Evolutionary conservation across 1,140 invertebrate species (phyloP).

Genomic region (Bombus waltoni): DNA sequence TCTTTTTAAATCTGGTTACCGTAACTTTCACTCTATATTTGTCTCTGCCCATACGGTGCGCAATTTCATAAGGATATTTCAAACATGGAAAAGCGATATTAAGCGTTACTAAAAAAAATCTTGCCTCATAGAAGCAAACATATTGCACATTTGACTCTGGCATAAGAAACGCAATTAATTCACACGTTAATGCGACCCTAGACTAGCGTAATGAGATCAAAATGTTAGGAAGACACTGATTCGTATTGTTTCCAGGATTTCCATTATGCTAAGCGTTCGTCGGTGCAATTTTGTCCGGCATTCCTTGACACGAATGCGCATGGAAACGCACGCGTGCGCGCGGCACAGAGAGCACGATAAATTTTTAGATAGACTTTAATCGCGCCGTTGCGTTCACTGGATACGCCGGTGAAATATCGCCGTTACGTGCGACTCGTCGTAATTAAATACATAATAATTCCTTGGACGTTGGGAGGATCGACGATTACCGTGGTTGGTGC

Average conservation of each 20-base stretch:
- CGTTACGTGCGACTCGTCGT: conserved; percentile 14
- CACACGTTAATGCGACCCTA: neutral
- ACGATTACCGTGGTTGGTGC: neutral
- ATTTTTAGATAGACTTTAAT: conserved; percentile 59
- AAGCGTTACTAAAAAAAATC: no score
- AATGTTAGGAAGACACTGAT: neutral
- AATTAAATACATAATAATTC: conserved; percentile 56
- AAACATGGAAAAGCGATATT: no score
- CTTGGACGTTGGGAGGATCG: neutral
- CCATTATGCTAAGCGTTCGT: conserved; percentile 36
- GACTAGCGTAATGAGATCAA: neutral
- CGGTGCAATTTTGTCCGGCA: conserved; percentile 51
- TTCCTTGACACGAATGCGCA: conserved; percentile 62
- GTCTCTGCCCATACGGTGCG: no score
- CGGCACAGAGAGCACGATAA: conserved; percentile 27
- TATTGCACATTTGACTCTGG: no score
- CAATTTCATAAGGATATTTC: no score
- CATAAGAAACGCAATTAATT: neutral
- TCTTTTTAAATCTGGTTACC: no score
- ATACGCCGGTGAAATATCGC: conserved; percentile 44
- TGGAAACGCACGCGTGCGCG: conserved; percentile 33
- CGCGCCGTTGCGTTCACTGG: conserved; percentile 18
- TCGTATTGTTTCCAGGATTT: conserved; percentile 20
- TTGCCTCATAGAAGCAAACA: no score
- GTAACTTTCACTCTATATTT: no score